phyloP scores from a whole-genome alignment of 2,888 invertebrate species.

The Sussaba pulchella region DNA sequence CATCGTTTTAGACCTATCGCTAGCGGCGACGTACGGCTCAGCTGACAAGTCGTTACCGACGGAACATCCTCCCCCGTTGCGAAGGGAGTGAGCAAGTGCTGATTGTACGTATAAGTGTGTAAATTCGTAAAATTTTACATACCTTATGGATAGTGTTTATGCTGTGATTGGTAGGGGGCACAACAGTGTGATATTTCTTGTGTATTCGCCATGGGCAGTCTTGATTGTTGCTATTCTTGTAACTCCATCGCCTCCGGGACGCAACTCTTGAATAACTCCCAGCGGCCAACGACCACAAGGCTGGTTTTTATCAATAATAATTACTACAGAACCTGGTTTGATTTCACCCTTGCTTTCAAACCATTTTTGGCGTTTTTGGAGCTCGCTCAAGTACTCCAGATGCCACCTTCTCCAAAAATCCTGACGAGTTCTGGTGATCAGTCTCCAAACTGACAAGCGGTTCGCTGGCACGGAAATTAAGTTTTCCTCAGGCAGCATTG shows the following conservation, averaged over 20 bases:
- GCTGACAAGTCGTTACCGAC: too few species aligned
- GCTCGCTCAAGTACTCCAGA: conserved; percentile 69
- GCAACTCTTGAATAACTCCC: conserved; percentile 63
- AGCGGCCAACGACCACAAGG: conserved; percentile 4
- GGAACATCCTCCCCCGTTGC: conserved; percentile 25
- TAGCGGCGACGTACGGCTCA: too few species aligned
- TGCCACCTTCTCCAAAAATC: conserved; percentile 70
- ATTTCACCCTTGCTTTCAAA: conserved; percentile 25
- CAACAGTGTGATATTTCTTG: not conserved
- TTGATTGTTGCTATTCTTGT: conserved; percentile 57
- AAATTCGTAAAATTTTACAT: too few species aligned
- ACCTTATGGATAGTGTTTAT: not conserved
- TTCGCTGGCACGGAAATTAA: conserved; percentile 57
- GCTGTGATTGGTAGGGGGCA: not conserved
- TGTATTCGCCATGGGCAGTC: not conserved
- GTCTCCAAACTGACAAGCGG: conserved; percentile 67
- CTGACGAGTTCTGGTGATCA: conserved; percentile 65
- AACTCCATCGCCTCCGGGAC: conserved; percentile 71
- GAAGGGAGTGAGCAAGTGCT: conserved; percentile 1
- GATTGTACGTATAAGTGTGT: too few species aligned
- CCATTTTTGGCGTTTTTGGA: conserved; percentile 74
- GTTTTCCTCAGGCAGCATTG: conserved; percentile 56
- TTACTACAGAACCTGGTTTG: conserved; percentile 65
- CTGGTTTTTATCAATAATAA: conserved; percentile 66
- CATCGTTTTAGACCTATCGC: too few species aligned